Percentiles rank a stretch among this genome's conserved stretches.
phyloP scores from a whole-genome alignment of 1,140 invertebrate genomes.

The Geopemphigus sp. region DNA sequence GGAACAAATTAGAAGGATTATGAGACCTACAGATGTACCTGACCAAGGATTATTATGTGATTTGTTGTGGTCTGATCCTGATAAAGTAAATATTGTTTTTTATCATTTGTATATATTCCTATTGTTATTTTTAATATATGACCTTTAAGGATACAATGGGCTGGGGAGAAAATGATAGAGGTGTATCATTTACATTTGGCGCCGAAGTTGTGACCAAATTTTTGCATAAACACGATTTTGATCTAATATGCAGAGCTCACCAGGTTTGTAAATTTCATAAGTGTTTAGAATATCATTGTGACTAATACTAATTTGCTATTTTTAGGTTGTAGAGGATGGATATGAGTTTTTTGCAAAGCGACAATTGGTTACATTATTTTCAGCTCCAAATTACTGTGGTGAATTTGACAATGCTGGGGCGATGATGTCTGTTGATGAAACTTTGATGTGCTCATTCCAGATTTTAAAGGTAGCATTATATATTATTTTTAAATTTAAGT shows the following conservation, averaged over 20 bases:
- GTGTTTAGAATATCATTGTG: not conserved
- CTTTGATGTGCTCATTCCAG: conserved; percentile 67
- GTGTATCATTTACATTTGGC: conserved; percentile 75
- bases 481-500: too few species aligned
- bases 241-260: conserved; percentile 79
- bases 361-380: conserved; percentile 72
- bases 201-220: conserved; percentile 75
- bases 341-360: conserved; percentile 75
- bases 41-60: conserved; percentile 71
- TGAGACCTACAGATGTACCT: conserved; percentile 69
- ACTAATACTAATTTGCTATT: conserved; percentile 15
- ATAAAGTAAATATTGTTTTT: conserved; percentile 58
- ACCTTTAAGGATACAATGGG: conserved; percentile 62
- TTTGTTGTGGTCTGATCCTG: conserved; percentile 81
- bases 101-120: not conserved
- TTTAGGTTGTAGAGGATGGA: conserved; percentile 78
- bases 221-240: conserved; percentile 75
- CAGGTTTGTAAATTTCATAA: conserved; percentile 63
- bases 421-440: conserved; percentile 82
- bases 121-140: not conserved
- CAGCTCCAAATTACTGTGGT: conserved; percentile 64
- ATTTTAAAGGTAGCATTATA: conserved; percentile 54
- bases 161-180: conserved; percentile 75
- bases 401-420: conserved; percentile 69
- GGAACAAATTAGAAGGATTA: conserved; percentile 67